Base-by-base conservation (phyloP, 2,888 invertebrate genomes). In the Cyclophora punctaria region DNA sequence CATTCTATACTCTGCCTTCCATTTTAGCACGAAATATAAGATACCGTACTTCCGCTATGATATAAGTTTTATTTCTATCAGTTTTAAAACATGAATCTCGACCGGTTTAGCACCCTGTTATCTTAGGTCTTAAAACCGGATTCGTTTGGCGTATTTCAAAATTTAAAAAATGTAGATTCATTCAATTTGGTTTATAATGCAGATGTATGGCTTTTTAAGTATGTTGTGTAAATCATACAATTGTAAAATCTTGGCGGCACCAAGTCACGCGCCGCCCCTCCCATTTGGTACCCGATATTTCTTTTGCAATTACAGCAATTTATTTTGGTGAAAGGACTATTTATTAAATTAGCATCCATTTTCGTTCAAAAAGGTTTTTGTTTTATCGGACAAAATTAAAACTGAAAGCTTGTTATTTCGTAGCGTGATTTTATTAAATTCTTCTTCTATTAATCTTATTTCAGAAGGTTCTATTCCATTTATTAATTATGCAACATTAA, bases 321-420 rank as follows among this genome's bases (percentile, higher is more conserved):
- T 70, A 67, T 71, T 67, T 69, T 63, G 63, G 59, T 49, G 58
- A 64, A 66, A 64, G 62, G 67, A 66, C 69, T 66, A 69, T 73
- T 72, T 71, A 71, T 71, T 74, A 71, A 70, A 75, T 73, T 74
- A 72, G 62, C 64, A 67, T 68, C 67, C 62, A 68, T 71, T 71
- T 71, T 67, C 62, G 54, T 56, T 54, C 53, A 64, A 64, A 69
- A 55, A 53, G 64, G 60, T 59, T 66, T 62, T 58, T 70, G 54
- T 60, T 53, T 53, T 54, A 62, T 61, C 58, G 55, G 56, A 57
- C 55, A 57, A 62, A 65, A 63, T 61, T 58, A 61, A 64, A 60
- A 63, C 59, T 58, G 48, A 63, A 62, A 63, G 50, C 55, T 58
- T 54, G 52, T 58, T 60, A 59, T 63, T 64, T 55, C 51, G 49